Evolutionary conservation across 2,888 invertebrate genomes (phyloP).

Genomic region (Phaedon cochleariae): DNA sequence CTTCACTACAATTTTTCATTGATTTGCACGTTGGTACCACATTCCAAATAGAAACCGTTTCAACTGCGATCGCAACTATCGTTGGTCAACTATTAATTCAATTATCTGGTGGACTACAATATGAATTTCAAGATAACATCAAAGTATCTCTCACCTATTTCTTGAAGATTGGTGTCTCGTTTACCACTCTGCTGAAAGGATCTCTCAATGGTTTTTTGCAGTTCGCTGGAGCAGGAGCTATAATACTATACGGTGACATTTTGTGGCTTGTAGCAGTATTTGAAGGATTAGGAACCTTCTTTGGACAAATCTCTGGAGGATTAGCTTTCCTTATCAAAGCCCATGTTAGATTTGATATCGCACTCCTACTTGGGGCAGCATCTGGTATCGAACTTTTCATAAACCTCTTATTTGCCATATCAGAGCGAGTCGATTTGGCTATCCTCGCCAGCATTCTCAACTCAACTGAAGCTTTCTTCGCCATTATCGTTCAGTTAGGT

Average conservation of each 20-base stretch:
- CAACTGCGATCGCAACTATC: conserved; percentile 11
- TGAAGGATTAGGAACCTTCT: conserved; percentile 29
- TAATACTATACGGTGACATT: conserved; percentile 33
- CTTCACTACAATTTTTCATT: conserved; percentile 29
- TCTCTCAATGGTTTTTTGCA: conserved; percentile 33
- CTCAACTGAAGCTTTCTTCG: conserved; percentile 20
- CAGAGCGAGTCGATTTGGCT: conserved; percentile 29
- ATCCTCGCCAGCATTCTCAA: conserved; percentile 28
- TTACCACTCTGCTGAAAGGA: conserved; percentile 23
- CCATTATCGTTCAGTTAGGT: conserved; percentile 34
- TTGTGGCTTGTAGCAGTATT: conserved; percentile 29
- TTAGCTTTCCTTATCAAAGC: conserved; percentile 34
- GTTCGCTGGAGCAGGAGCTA: conserved; percentile 14
- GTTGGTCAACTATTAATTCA: conserved; percentile 24
- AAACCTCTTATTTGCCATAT: conserved; percentile 34
- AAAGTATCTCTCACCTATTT: conserved; percentile 25
- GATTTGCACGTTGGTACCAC: conserved; percentile 27
- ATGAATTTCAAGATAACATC: conserved; percentile 16
- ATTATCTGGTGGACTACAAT: conserved; percentile 21
- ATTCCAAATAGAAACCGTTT: conserved; percentile 27
- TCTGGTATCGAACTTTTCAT: conserved; percentile 37
- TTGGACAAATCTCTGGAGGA: conserved; percentile 35
- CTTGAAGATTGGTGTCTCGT: conserved; percentile 14
- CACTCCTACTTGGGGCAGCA: conserved; percentile 28
- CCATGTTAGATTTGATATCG: conserved; percentile 32